Evolutionary conservation across 1,140 invertebrate genomes (phyloP), one percentile per base, ranked within the genome.

Genomic region (Sarcophaga bullata): DNA sequence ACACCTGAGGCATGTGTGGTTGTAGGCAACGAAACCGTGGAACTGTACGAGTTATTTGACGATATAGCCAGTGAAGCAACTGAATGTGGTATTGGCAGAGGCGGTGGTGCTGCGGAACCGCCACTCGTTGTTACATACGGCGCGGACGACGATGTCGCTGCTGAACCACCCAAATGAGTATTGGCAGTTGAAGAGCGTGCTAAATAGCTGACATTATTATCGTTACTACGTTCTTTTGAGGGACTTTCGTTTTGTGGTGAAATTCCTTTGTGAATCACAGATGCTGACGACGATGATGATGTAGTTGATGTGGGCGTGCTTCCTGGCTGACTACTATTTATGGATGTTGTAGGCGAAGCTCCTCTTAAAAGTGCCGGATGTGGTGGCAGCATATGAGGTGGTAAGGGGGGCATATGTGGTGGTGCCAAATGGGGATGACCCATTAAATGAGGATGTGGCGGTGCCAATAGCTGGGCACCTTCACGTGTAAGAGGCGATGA

Each of bases 241-340:
- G 95, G 95, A 89, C 94, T 95, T 86, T 95, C 95, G 80, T 93
- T 94, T 84, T 94, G 92, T 8, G 95, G 95, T 15, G 95, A 95
- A 90, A 95, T 91, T 17, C 91, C 87, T 84, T 86, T 84, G 89
- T 91, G 84, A 82, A 90, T 90, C 86, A 86, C 91, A 89, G 88
- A 87, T 85, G 87, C 84, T 80, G 86, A 85, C 72, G 81, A 68
- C 68, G 81, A 68, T 80, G 86, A 52, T 17, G 75, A 17, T 19
- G 75, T 50, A 50, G 75, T 50, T 0, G 75, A 52, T 25, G 83
- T 73, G 83, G 82, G 58, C 82, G 81, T 81, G 84, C 85, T 80
- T 50, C 85, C 80, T 75, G 86, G 82, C 46, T 80, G 46, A 84
- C 83, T 76, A 81, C 81, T 84, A 83, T 82, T 84, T 15, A 37